Evolutionary conservation across 1,140 invertebrate genomes (phyloP).

Genomic region (Drosophila nigromelanica): DNA sequence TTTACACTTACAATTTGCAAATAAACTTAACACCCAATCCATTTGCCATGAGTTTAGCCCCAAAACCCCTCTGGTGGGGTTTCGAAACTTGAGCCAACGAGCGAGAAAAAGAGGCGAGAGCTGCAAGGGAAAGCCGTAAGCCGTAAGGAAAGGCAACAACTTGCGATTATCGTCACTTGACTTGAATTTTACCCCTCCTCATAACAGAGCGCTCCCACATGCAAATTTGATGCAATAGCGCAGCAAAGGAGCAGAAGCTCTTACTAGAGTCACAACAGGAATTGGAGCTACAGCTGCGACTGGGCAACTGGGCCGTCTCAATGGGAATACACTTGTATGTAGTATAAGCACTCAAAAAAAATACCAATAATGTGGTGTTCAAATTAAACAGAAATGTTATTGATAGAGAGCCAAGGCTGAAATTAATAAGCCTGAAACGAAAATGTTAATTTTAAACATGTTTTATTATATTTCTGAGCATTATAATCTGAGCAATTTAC

Average conservation of each 20-base stretch:
- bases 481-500: too few relatives aligned
- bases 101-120: background rate
- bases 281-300: background rate
- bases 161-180: slow-evolving; percentile 76
- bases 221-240: slow-evolving; percentile 69
- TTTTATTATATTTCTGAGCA: too few relatives aligned
- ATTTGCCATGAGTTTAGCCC: slow-evolving; percentile 51
- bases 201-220: slow-evolving; percentile 14
- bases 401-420: too few relatives aligned
- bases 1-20: slow-evolving; percentile 58
- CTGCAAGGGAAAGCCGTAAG: background rate
- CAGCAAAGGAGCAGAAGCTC: slow-evolving; percentile 15
- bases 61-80: slow-evolving; percentile 1
- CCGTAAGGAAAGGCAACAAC: slow-evolving; percentile 30
- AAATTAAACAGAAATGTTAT: too few relatives aligned
- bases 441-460: too few relatives aligned
- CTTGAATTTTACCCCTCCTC: slow-evolving; percentile 36
- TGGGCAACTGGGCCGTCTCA: background rate
- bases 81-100: background rate
- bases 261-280: background rate
- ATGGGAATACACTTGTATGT: background rate
- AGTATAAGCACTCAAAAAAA: too few relatives aligned
- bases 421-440: too few relatives aligned
- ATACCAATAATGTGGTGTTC: too few relatives aligned
- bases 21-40: slow-evolving; percentile 40